Base-by-base conservation (phyloP, 2,797 vertebrate species). In the Pampus argenteus region DNA sequence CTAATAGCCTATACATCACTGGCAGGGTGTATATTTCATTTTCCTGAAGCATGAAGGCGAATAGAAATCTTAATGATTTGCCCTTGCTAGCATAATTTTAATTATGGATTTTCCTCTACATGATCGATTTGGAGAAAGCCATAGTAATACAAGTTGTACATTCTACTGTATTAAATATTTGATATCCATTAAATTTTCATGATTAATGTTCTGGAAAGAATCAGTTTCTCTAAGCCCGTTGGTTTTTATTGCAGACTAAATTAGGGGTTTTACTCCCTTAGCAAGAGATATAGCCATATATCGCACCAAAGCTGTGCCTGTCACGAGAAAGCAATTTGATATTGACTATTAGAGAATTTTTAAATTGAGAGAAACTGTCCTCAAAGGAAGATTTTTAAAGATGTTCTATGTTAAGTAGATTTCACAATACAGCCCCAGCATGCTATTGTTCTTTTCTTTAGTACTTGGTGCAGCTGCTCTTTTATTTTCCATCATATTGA, bases 121-220 rank as follows among this genome's bases (percentile, higher is more conserved):
- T 93, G 93, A 95, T 95, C 92, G 92, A 95, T 95, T 91, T 91
- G 87, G 91, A 88, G 88, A 93, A 91, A 94, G 90, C 90, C 91
- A 89, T 87, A 92, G 93, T 94, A 94, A 94, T 95, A 95, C 92
- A 94, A 94, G 90, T 92, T 94, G 91, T 94, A 94, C 92, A 92
- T 94, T 94, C 92, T 92, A 93, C 92, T 94, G 88, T 93, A 94
- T 95, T 95, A 94, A 95, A 94, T 95, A 95, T 95, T 94, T 94
- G 93, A 95, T 94, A 94, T 92, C 91, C 92, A 95, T 95, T 92
- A 94, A 78, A 93, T 88, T 92, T 93, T 91, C 72, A 94, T 94
- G 94, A 94, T 95, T 94, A 94, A 95, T 95, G 93, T 92, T 90
- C 91, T 93, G 89, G 92, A 93, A 94, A 93, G 90, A 94, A 94